phyloP scores from a whole-genome alignment of 2,113 vertebrate species.

The Pterocles burchelli region DNA sequence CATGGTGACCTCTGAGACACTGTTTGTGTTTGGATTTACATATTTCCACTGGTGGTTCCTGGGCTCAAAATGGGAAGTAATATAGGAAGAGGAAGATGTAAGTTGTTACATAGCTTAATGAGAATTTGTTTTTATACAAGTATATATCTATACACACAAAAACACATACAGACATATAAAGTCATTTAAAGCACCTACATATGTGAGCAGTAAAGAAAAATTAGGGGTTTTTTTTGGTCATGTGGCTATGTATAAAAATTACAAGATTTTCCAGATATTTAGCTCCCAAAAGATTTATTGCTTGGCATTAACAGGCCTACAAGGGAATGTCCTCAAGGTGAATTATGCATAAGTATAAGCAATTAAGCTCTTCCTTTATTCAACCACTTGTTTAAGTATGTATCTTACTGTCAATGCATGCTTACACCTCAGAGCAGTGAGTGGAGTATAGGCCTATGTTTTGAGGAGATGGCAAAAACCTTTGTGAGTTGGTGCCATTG shows the following conservation, averaged over 20 bases:
- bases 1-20: neutral
- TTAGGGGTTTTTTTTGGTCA: neutral
- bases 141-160: neutral
- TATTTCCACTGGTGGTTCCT: neutral
- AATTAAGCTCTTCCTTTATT: neutral
- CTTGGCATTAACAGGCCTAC: neutral
- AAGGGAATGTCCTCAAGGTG: neutral
- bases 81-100: neutral
- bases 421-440: neutral
- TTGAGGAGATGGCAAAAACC: neutral
- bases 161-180: rapidly evolving
- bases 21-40: neutral
- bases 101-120: neutral
- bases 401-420: neutral
- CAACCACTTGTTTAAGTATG: neutral
- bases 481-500: neutral
- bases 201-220: neutral
- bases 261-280: neutral
- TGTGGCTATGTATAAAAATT: neutral
- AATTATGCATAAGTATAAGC: neutral
- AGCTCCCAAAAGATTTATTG: neutral
- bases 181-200: neutral
- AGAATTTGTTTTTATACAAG: neutral
- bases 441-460: neutral
- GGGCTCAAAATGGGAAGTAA: neutral